Conservation (phyloP, 2,797 vertebrate species). For the Huso huso region DNA sequence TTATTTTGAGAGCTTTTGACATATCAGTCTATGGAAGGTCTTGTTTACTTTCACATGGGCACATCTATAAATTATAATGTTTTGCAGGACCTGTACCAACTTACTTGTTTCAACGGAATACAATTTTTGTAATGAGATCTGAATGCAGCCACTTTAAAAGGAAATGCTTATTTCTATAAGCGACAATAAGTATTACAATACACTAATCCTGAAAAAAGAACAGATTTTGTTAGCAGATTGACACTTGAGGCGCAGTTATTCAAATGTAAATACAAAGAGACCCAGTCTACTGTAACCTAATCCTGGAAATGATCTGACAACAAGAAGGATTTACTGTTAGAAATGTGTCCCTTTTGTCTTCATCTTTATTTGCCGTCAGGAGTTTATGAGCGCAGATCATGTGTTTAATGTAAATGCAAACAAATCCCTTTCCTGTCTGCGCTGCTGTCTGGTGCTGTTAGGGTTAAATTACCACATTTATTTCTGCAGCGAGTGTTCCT, state of each 20-base stretch:
- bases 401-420: conserved; percentile 17
- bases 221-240: not conserved
- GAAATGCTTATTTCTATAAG: not conserved
- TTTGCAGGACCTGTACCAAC: too few relatives aligned
- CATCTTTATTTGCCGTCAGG: not conserved
- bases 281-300: not conserved
- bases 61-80: too few relatives aligned
- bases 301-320: not conserved
- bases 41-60: too few relatives aligned
- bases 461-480: conserved; percentile 20
- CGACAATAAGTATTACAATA: not conserved
- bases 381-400: conserved; percentile 11
- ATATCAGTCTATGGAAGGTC: too few relatives aligned
- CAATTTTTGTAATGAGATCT: too few relatives aligned
- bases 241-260: not conserved
- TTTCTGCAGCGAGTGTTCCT: conserved; percentile 19
- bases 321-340: not conserved
- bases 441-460: conserved; percentile 6
- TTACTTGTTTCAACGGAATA: too few relatives aligned
- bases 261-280: not conserved
- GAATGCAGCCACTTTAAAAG: not conserved
- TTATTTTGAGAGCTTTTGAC: too few relatives aligned
- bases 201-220: not conserved
- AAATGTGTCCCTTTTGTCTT: not conserved
- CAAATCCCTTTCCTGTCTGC: conserved; percentile 8